phyloP scores from a whole-genome alignment of 2,797 vertebrate species.

The Crax fasciolata region DNA sequence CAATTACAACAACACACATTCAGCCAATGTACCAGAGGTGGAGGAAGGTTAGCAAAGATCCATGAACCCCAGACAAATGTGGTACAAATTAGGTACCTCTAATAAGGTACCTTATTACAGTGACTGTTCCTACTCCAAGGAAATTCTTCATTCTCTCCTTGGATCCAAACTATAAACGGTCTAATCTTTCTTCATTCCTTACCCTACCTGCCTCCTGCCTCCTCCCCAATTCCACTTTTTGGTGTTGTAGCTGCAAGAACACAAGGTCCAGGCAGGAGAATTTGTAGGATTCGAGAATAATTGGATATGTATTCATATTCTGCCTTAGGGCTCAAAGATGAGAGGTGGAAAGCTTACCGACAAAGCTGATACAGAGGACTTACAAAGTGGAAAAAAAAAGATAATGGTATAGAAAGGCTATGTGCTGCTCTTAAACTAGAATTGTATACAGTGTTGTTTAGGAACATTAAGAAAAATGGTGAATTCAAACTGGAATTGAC shows the following conservation, averaged over 20 bases:
- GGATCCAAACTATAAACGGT: not conserved
- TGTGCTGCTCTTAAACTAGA: not conserved
- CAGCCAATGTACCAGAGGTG: not conserved
- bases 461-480: not conserved
- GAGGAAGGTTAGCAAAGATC: not conserved
- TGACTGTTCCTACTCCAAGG: not conserved
- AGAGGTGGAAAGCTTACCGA: not conserved
- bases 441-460: not conserved
- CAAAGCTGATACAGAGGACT: rapidly evolving
- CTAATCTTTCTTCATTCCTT: not conserved
- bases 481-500: not conserved
- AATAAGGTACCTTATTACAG: not conserved
- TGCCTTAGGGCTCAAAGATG: not conserved
- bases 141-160: not conserved
- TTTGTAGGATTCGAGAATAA: not conserved
- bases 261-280: not conserved
- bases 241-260: not conserved
- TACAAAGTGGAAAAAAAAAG: not conserved
- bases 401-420: not conserved
- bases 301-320: not conserved
- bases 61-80: not conserved
- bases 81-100: not conserved
- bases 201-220: not conserved
- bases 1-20: not conserved
- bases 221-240: not conserved